These are phyloP conservation scores for Plecturocebus donacophilus DNA, from an alignment of 2,113 vertebrate genomes.

Conservation along the genomic window DNA sequence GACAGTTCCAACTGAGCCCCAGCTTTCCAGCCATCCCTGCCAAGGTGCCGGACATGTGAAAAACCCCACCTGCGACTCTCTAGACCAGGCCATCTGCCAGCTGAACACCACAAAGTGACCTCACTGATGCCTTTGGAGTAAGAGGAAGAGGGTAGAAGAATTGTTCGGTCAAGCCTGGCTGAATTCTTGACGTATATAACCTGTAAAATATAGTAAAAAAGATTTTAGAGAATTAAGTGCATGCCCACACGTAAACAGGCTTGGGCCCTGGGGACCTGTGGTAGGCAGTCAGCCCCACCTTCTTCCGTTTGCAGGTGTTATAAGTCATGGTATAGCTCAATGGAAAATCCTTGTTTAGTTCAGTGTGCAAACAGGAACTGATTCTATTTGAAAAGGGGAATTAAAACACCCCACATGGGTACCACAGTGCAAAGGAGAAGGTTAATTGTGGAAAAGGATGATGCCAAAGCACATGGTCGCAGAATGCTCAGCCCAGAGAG, in stretches of 20 bases:
- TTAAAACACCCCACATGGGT: not conserved
- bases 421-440: not conserved
- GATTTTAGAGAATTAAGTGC: not conserved
- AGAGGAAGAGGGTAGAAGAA: not conserved
- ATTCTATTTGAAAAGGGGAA: not conserved
- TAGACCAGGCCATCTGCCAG: not conserved
- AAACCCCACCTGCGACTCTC: not conserved
- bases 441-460: not conserved
- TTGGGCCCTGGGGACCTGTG: not conserved
- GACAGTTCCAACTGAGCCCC: not conserved
- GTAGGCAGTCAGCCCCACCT: not conserved
- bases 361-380: not conserved
- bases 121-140: not conserved
- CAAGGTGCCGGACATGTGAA: not conserved
- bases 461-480: not conserved
- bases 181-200: not conserved
- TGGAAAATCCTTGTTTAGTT: not conserved
- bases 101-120: not conserved
- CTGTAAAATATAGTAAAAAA: not conserved
- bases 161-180: not conserved
- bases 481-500: not conserved
- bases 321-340: not conserved
- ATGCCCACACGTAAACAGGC: not conserved
- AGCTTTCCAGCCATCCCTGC: not conserved
- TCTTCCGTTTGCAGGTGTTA: not conserved